Percentiles rank a stretch among this genome's conserved stretches.
Conservation (phyloP, 2,113 vertebrate species). For the Scolopax mira region DNA sequence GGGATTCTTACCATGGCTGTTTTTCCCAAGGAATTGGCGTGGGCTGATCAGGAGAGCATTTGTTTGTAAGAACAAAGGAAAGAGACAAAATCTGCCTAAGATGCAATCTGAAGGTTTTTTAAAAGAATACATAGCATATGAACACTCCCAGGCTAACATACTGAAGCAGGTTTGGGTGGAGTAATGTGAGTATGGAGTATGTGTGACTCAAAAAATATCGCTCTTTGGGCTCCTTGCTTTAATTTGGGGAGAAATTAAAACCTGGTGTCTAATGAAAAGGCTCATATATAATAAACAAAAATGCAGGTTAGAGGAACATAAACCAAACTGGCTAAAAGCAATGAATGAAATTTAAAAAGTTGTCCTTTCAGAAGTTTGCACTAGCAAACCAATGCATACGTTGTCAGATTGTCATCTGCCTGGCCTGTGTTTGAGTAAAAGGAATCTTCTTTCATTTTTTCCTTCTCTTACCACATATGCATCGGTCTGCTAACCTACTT, state of each 20-base stretch:
- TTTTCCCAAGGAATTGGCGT: accelerated
- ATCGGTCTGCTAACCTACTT: not conserved
- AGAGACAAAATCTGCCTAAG: not conserved
- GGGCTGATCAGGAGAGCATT: not conserved
- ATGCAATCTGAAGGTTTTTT: not conserved
- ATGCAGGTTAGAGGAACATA: not conserved
- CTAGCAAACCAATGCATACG: not conserved
- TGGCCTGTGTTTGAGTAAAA: not conserved
- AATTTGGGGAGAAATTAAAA: not conserved
- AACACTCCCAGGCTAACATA: not conserved
- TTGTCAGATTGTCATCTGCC: not conserved
- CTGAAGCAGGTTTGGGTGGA: not conserved
- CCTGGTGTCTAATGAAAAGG: not conserved
- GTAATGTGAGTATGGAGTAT: accelerated
- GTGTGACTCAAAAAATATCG: not conserved
- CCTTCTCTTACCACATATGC: not conserved
- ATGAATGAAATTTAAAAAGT: not conserved
- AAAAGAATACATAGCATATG: not conserved
- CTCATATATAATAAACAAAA: not conserved
- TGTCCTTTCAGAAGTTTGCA: not conserved
- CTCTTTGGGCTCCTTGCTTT: not conserved
- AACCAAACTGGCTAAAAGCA: not conserved
- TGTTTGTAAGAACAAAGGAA: not conserved
- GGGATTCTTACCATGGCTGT: not conserved
- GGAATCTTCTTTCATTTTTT: not conserved